Conservation (phyloP, 2,113 vertebrate species). For the Crypturellus undulatus region DNA sequence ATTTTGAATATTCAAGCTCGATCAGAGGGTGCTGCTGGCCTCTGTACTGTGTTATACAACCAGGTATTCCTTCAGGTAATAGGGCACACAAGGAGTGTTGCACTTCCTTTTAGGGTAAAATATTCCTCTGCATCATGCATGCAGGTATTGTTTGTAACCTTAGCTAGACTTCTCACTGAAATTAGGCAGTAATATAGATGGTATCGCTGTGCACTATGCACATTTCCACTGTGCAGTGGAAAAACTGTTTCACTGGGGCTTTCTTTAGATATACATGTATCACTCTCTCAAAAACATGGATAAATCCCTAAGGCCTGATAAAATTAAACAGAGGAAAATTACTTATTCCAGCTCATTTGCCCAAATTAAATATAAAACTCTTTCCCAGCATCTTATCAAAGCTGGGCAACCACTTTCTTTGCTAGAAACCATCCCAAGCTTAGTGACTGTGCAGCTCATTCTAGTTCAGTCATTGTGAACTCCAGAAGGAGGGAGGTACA, state of each 20-base stretch:
- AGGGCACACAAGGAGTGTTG: rapidly evolving
- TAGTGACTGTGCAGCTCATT: not conserved
- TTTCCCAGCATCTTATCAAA: not conserved
- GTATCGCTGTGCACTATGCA: not conserved
- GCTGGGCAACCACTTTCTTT: not conserved
- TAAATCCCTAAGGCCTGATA: not conserved
- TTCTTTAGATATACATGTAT: not conserved
- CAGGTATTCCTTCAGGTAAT: not conserved
- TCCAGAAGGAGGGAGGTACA: not conserved
- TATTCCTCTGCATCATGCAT: not conserved
- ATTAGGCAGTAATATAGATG: not conserved
- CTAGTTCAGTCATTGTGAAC: not conserved
- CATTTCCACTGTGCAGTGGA: not conserved
- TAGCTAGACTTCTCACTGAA: not conserved
- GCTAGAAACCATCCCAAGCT: not conserved
- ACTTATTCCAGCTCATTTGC: not conserved
- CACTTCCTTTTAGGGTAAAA: not conserved
- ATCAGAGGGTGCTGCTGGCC: not conserved
- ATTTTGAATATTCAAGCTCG: not conserved
- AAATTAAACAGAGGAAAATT: not conserved
- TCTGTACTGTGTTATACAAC: not conserved
- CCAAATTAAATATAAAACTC: not conserved
- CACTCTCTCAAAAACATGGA: not conserved
- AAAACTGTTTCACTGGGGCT: not conserved
- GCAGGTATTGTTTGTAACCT: not conserved